These are phyloP conservation scores for Elysia chlorotica DNA, from an alignment of 1,140 invertebrate genomes.

Conservation along the genomic window DNA sequence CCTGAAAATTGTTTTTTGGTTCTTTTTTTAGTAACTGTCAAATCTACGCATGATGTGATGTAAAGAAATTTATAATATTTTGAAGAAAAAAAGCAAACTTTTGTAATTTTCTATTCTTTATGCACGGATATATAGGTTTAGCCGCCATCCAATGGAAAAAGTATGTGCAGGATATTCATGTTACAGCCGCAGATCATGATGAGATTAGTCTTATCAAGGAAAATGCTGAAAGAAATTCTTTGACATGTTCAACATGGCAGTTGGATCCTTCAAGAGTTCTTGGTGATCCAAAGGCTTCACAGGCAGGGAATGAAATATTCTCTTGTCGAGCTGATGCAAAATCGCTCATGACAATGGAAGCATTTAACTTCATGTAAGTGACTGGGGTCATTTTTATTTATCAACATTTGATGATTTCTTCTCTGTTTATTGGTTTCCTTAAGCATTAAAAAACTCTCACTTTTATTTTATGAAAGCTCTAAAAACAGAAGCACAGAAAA, in stretches of 20 bases:
- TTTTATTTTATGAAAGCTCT: neutral
- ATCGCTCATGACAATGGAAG: conserved; percentile 14
- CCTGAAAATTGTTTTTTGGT: no score
- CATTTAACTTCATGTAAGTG: conserved; percentile 21
- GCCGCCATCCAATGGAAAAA: no score
- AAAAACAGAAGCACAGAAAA: neutral
- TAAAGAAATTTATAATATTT: no score
- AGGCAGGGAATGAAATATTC: conserved; percentile 4
- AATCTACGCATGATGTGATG: no score
- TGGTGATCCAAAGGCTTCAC: neutral
- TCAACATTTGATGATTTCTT: neutral
- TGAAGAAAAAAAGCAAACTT: no score
- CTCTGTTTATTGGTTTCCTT: neutral
- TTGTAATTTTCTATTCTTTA: no score
- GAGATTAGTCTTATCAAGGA: neutral
- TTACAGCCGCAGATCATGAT: conserved; percentile 6
- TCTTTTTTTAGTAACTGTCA: no score
- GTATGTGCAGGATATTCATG: neutral
- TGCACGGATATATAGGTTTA: no score
- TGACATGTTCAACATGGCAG: neutral
- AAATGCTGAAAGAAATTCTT: conserved; percentile 2
- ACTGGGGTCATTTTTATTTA: neutral
- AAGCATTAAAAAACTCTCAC: neutral
- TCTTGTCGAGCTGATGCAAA: conserved; percentile 15
- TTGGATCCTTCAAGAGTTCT: neutral